Base-by-base conservation (phyloP, 1,140 invertebrate species). In the Heliconius melpomene region DNA sequence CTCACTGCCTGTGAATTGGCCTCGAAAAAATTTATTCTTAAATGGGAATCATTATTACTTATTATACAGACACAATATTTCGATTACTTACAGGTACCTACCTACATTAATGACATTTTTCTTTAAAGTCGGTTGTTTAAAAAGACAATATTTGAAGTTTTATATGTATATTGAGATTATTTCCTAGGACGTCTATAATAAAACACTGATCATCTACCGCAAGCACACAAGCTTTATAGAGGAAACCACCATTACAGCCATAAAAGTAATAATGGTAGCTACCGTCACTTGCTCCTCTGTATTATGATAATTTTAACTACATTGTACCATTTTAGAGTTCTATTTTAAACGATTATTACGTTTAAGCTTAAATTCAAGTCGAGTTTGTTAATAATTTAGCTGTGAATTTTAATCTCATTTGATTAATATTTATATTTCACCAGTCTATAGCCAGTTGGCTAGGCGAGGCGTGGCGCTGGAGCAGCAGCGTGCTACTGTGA, bases 231-330 rank as follows among this genome's bases (percentile, higher is more conserved):
- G 60, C 38, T 76, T 66, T 66, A 76, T 76, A 40, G 74, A 76
- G 74, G 74, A 76, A 76, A 76, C 66, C 40, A 76, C 32, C n/a
- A 40, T 60, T 76, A 70, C 60, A n/a, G n/a, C 20, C 54, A 52
- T 76, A 76, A 66, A 66, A n/a, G 3, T 38, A 40, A 66, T 52
- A 60, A 38, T 66, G 54, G 23, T 46, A 23, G 57, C n/a, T 2
- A 26, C 74, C 50, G 32, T 29, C 54, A 38, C 13, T 76, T 54
- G 57, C 74, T 18, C 13, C 0, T 66, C 54, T 76, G 5, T 46
- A 46, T 40, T 46, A 76, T 8, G 57, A 52, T 46, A 66, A 16
- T 26, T n/a, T 46, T 66, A 23, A 52, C 74, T 60, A 75, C 74
- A 32, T 38, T 76, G 74, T 76, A 38, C 40, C 13, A n/a, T 72